Conservation (phyloP, 1,140 invertebrate species). For the Dinoponera quadriceps region DNA sequence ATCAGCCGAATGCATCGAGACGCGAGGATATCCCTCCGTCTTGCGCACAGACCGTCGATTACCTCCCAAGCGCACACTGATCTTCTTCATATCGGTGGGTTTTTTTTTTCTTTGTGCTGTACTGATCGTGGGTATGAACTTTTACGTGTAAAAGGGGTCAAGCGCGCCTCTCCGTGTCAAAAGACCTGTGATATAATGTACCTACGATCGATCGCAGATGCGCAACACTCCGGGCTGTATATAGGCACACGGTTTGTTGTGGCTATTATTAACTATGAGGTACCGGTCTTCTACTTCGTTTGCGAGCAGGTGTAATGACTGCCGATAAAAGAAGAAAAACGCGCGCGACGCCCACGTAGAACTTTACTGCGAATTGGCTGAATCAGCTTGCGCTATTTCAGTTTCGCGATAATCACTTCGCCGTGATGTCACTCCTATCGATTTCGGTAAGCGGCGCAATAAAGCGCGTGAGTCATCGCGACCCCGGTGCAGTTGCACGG, state of each 20-base stretch:
- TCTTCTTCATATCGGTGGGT: too few species aligned
- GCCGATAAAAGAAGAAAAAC: background rate
- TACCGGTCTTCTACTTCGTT: conserved; percentile 36
- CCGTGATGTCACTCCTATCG: conserved; percentile 50
- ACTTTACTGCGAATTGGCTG: conserved; percentile 34
- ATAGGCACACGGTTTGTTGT: conserved; percentile 12
- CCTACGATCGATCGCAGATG: background rate
- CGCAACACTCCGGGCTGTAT: background rate
- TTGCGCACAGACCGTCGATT: background rate
- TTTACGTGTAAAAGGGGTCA: too few species aligned
- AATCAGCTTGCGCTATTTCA: conserved; percentile 47
- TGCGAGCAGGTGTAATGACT: conserved; percentile 19
- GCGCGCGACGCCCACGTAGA: conserved; percentile 4
- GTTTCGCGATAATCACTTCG: conserved; percentile 30
- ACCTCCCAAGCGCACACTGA: too few species aligned
- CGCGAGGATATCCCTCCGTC: background rate
- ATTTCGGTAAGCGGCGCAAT: conserved; percentile 48
- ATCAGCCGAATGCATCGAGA: conserved; percentile 12
- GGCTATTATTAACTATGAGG: conserved; percentile 44
- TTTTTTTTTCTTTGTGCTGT: too few species aligned
- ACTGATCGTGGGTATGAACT: too few species aligned
- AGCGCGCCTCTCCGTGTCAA: background rate
- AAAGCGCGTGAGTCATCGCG: conserved; percentile 65
- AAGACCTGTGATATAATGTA: conserved; percentile 8
- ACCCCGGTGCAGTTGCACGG: conserved; percentile 71